These are phyloP conservation scores for Bombus huntii DNA, from an alignment of 1,140 invertebrate genomes.

Conservation along the genomic window DNA sequence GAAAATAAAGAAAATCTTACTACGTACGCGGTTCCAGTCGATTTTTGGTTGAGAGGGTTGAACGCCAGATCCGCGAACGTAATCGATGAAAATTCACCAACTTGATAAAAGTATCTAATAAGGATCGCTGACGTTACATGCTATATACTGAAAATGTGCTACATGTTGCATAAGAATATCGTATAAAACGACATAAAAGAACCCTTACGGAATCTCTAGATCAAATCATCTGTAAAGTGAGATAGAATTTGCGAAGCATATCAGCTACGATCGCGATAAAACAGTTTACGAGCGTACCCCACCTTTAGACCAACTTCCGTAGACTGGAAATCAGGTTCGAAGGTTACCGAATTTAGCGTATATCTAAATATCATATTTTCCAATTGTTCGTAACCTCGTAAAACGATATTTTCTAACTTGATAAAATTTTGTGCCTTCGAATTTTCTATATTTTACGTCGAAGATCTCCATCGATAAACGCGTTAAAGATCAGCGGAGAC, in stretches of 20 bases:
- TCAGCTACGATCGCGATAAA: slow-evolving; percentile 63
- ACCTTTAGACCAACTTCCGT: slow-evolving; percentile 18
- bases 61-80: background rate
- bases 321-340: slow-evolving; percentile 38
- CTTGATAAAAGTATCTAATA: background rate
- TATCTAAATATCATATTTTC: background rate
- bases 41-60: background rate
- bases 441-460: background rate
- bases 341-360: background rate
- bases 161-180: slow-evolving; percentile 4
- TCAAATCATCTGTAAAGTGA: slow-evolving; percentile 41
- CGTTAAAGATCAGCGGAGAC: too few relatives aligned
- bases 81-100: background rate
- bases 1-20: background rate
- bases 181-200: slow-evolving; percentile 7
- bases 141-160: background rate
- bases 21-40: too few relatives aligned
- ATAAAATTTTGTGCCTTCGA: too few relatives aligned
- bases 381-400: background rate
- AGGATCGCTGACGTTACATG: background rate
- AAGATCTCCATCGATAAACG: too few relatives aligned
- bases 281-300: slow-evolving; percentile 63
- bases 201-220: slow-evolving; percentile 17
- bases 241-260: slow-evolving; percentile 53
- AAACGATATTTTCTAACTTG: background rate